Conservation (phyloP, 1,140 invertebrate species). For the Whitmania pigra region DNA sequence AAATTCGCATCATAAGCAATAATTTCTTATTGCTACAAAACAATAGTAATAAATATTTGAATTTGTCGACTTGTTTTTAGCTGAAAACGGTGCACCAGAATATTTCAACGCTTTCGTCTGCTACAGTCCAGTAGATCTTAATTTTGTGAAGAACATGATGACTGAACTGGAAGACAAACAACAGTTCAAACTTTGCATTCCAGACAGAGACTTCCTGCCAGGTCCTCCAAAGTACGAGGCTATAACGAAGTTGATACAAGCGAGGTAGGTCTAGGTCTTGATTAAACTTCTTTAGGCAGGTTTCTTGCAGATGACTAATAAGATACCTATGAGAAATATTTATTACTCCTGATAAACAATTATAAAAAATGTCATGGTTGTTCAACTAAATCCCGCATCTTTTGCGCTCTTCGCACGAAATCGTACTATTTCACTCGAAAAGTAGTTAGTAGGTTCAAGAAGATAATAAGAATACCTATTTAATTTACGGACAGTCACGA, state of each 20-base stretch:
- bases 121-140: conserved; percentile 37
- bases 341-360: background rate
- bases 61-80: conserved; percentile 14
- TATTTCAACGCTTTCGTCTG: conserved; percentile 42
- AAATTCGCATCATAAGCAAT: too few species aligned
- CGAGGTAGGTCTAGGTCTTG: conserved; percentile 28
- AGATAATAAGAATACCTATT: background rate
- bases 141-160: conserved; percentile 37
- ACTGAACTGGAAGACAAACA: conserved; percentile 32
- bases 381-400: too few species aligned
- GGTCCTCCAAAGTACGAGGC: conserved; percentile 35
- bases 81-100: conserved; percentile 23
- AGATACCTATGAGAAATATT: background rate
- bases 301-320: too few species aligned
- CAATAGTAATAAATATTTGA: too few species aligned
- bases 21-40: too few species aligned
- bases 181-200: conserved; percentile 38
- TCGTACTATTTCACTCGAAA: background rate
- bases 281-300: too few species aligned
- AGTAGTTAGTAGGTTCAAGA: background rate
- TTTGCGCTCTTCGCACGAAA: too few species aligned
- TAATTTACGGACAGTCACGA: background rate
- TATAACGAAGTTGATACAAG: conserved; percentile 37
- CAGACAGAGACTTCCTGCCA: conserved; percentile 36
- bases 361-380: background rate